These are phyloP conservation scores for Malthinus flaveolus DNA, from an alignment of 2,888 invertebrate genomes.

Conservation along the genomic window DNA sequence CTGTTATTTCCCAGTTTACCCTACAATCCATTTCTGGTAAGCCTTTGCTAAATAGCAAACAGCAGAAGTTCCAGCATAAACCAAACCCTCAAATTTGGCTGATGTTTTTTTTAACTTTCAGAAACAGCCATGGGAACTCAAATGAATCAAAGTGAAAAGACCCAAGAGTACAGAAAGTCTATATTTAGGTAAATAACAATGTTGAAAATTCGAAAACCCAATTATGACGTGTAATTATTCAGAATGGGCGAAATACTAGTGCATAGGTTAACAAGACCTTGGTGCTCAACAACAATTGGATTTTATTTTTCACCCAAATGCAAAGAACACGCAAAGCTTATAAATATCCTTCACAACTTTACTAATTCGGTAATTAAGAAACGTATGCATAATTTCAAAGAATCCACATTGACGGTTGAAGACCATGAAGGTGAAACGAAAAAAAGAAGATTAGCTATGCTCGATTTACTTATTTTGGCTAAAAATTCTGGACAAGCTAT, in stretches of 20 bases:
- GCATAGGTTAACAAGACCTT: slow-evolving; percentile 36
- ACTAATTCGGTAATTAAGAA: slow-evolving; percentile 38
- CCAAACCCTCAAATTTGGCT: too few species aligned
- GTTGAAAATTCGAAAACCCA: slow-evolving; percentile 14
- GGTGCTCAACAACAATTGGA: slow-evolving; percentile 31
- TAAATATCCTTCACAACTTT: slow-evolving; percentile 37
- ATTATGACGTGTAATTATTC: slow-evolving; percentile 36
- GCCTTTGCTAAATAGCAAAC: too few species aligned
- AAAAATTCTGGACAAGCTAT: slow-evolving; percentile 56
- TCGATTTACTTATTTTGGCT: slow-evolving; percentile 59
- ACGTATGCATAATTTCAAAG: slow-evolving; percentile 23
- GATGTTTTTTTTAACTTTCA: slow-evolving; percentile 41
- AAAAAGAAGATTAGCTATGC: slow-evolving; percentile 59
- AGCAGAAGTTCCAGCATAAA: too few species aligned
- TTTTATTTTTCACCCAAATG: slow-evolving; percentile 26
- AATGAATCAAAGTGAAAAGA: slow-evolving; percentile 54
- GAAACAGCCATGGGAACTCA: slow-evolving; percentile 73
- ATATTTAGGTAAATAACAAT: slow-evolving; percentile 57
- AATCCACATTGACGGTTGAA: slow-evolving; percentile 2
- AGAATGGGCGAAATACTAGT: slow-evolving; percentile 35
- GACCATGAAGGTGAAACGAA: slow-evolving; percentile 23
- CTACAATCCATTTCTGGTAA: slow-evolving; percentile 1
- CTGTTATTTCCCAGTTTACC: neutral
- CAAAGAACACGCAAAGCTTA: slow-evolving; percentile 5
- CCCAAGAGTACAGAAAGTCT: slow-evolving; percentile 54